Base-by-base conservation (phyloP, 2,113 vertebrate species). In the Etia nguti region DNA sequence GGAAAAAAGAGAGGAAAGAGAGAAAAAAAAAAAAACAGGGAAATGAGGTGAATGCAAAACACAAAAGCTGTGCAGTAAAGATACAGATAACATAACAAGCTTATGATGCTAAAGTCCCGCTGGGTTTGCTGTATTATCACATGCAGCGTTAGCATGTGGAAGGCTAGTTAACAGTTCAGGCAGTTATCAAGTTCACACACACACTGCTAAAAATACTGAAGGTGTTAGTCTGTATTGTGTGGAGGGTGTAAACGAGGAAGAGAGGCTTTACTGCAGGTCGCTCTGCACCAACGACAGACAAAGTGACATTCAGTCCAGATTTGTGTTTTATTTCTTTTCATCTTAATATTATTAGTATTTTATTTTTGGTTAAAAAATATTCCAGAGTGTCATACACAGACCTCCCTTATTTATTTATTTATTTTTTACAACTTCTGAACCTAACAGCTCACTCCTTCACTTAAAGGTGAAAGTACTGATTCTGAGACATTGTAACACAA, bases 121-220 rank as follows among this genome's bases (percentile, higher is more conserved):
- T 43, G 6, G n/a, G 77, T n/a, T 65, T 79, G 73, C 41, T 50
- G 57, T 59, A 36, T 81, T 48, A 34, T 79, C n/a, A 46, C 48
- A 6, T 16, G 8, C 5, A 18, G 82, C 4, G 57, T 38, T 24
- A 59, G 22, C 55, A 46, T 48, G 60, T 52, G 59, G 50, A 65
- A 24, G 31, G 8, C 46, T 86, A 52, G 46, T 88, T 86, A 79
- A 31, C 75, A 81, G 75, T 31, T 80, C 79, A 50, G 62, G 41
- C 26, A 55, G 68, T 79, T 70, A 90, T 81, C 83, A 41, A n/a
- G 85, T 89, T 82, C 81, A 1, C 88, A 87, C 90, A 83, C 86
- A 81, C 22, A 7, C 59, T 10, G 81, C 87, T 85, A 91, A 90
- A 88, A 93, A 93, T 94, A 90, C 10, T 34, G 22, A 4, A 41